These are phyloP conservation scores for Crocodylus rhombifer DNA, from an alignment of 2,797 vertebrate genomes.

Conservation along the genomic window DNA sequence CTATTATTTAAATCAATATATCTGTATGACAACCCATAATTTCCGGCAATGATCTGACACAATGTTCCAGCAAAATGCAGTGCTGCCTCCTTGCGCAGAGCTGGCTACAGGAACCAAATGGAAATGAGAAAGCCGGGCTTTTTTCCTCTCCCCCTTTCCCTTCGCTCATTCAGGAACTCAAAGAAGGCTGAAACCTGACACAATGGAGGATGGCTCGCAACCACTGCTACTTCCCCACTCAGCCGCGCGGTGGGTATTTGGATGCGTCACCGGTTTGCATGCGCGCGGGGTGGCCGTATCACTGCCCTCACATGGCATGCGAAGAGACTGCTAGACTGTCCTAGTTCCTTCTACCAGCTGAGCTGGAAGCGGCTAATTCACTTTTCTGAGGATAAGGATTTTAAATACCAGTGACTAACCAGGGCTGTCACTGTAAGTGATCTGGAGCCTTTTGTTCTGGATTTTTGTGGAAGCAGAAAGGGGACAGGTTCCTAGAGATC, in stretches of 20 bases:
- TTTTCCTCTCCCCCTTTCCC: not conserved
- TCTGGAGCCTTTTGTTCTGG: not conserved
- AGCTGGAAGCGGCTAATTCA: slow-evolving; percentile 2
- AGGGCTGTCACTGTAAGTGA: not conserved
- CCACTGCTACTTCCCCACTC: not conserved
- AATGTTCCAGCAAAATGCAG: not conserved
- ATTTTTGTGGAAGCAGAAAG: not conserved
- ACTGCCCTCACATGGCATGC: not conserved
- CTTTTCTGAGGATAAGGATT: not conserved
- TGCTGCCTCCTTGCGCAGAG: not conserved
- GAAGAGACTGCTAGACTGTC: not conserved
- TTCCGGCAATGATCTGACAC: slow-evolving; percentile 17
- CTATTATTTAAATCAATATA: slow-evolving; percentile 47
- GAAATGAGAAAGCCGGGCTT: not conserved
- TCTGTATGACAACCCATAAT: slow-evolving; percentile 21
- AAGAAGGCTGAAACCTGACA: not conserved
- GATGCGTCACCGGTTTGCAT: not conserved
- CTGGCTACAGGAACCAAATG: not conserved
- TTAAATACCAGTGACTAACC: slow-evolving; percentile 30
- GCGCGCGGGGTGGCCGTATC: not conserved
- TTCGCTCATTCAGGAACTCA: not conserved
- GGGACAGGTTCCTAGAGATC: not conserved
- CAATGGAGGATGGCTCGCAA: not conserved
- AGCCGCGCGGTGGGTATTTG: not conserved
- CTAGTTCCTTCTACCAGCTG: not conserved